These are phyloP conservation scores for Etheostoma perlongum DNA, from an alignment of 2,797 vertebrate genomes.

Conservation along the genomic window DNA sequence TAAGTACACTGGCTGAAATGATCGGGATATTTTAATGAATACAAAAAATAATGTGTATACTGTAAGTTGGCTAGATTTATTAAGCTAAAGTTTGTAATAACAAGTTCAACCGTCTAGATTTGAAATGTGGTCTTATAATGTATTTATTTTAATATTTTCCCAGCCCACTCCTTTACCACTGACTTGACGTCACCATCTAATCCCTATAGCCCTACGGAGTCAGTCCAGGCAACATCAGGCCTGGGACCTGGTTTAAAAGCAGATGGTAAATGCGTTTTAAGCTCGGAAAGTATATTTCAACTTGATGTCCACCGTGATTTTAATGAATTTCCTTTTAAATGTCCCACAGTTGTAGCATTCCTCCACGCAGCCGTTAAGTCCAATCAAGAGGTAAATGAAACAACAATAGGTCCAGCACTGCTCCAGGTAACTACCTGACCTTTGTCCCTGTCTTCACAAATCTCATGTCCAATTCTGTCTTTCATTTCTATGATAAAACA, in stretches of 20 bases:
- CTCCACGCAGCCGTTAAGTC: conserved; percentile 49
- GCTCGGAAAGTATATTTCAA: not conserved
- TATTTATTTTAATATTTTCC: not conserved
- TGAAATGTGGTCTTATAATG: not conserved
- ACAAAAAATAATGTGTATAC: not conserved
- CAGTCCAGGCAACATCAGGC: not conserved
- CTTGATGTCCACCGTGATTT: not conserved
- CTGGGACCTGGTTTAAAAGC: rapidly evolving
- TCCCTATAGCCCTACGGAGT: not conserved
- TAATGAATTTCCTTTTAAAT: not conserved
- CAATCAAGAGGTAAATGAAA: conserved; percentile 14
- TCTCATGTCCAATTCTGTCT: not conserved
- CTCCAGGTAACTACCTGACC: conserved; percentile 17
- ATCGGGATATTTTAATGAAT: not conserved
- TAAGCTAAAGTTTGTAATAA: not conserved
- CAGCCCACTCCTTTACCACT: not conserved
- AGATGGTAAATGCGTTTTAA: conserved; percentile 2
- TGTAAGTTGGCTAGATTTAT: not conserved
- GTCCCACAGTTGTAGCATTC: conserved; percentile 44
- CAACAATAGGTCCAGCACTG: not conserved
- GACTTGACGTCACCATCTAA: too few species aligned
- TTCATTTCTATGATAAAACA: not conserved
- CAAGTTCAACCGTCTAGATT: not conserved
- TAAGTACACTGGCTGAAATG: conserved; percentile 36
- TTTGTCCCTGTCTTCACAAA: not conserved